These are phyloP conservation scores for Pangasius djambal DNA, from an alignment of 2,797 vertebrate genomes.

Conservation along the genomic window DNA sequence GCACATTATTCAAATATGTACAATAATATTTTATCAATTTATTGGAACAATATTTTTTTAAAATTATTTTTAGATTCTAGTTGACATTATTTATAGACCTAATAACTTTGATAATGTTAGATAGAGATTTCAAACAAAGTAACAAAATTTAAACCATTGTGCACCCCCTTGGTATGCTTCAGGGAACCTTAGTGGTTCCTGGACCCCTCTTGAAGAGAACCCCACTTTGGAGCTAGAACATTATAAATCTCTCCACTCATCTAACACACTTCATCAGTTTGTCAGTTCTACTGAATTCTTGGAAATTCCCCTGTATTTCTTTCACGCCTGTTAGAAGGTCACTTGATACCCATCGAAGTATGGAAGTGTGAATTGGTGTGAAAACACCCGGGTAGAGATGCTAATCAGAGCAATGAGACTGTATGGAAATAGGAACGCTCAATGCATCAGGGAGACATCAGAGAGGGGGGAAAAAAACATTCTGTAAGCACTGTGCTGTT, in stretches of 20 bases:
- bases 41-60: neutral
- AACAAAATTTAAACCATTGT: neutral
- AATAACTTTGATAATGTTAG: neutral
- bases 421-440: neutral
- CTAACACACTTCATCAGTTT: neutral
- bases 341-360: neutral
- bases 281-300: neutral
- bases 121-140: neutral
- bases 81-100: neutral
- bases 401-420: neutral
- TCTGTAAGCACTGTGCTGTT: neutral
- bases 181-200: neutral
- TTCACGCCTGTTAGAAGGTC: neutral
- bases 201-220: neutral
- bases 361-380: constrained; percentile 20
- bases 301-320: neutral
- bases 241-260: neutral
- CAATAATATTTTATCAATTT: neutral
- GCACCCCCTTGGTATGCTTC: neutral
- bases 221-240: neutral
- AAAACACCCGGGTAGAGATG: constrained; percentile 16
- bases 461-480: neutral
- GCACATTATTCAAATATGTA: neutral
- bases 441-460: neutral
- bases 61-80: neutral